These are phyloP conservation scores for Drosophila lini DNA, from an alignment of 1,140 invertebrate species.

Conservation along the genomic window DNA sequence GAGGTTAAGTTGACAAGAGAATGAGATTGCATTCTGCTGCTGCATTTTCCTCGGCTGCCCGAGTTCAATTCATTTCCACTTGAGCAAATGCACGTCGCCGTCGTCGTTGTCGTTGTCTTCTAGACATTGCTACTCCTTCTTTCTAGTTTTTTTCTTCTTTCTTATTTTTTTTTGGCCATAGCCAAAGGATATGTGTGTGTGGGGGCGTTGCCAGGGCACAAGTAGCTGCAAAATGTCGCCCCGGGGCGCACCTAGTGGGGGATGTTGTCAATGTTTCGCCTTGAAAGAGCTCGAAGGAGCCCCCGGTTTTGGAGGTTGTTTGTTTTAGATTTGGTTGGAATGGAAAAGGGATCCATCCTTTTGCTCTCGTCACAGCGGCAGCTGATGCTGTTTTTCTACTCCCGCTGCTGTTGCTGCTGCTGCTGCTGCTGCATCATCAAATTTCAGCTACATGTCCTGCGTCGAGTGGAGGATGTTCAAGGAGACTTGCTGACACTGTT, in stretches of 20 bases:
- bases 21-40: conserved; percentile 77
- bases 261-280: conserved; percentile 58
- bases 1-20: conserved; percentile 83
- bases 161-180: conserved; percentile 38
- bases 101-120: conserved; percentile 44
- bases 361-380: conserved; percentile 22
- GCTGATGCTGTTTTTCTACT: conserved; percentile 28
- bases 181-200: conserved; percentile 34
- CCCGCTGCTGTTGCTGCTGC: conserved; percentile 12
- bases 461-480: conserved; percentile 33
- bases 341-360: conserved; percentile 34
- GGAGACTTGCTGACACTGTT: conserved; percentile 63
- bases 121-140: conserved; percentile 43
- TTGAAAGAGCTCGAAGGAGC: conserved; percentile 37
- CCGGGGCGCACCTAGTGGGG: conserved; percentile 42
- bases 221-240: conserved; percentile 73
- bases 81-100: conserved; percentile 73
- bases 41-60: conserved; percentile 39
- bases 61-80: conserved; percentile 83
- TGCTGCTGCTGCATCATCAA: conserved; percentile 65
- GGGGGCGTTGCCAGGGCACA: conserved; percentile 32
- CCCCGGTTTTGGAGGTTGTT: conserved; percentile 40
- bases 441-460: conserved; percentile 70
- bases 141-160: neutral
- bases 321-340: conserved; percentile 64